Conservation (phyloP, 2,113 vertebrate species). For the Origma solitaria region DNA sequence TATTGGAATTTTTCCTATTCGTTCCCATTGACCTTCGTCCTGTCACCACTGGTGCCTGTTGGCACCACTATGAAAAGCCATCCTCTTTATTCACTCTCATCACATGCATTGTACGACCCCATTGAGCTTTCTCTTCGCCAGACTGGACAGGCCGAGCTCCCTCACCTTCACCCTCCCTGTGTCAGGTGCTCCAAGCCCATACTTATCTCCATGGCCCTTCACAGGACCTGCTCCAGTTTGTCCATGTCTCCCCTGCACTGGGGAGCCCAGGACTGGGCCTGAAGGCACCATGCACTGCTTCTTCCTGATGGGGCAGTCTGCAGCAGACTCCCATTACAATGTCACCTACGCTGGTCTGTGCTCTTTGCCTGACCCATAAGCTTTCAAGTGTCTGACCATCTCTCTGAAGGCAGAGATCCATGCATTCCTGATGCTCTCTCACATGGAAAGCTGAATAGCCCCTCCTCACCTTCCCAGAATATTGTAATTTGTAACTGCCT, state of each 20-base stretch:
- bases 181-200: neutral
- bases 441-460: neutral
- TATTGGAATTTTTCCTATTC: neutral
- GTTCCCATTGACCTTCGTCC: neutral
- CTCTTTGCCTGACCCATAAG: neutral
- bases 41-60: neutral
- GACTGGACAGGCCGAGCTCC: neutral
- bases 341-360: neutral
- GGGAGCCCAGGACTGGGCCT: neutral
- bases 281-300: neutral
- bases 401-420: neutral
- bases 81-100: neutral
- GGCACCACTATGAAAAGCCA: neutral
- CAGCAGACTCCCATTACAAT: neutral
- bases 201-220: neutral
- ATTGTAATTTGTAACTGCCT: neutral
- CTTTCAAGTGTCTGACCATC: neutral
- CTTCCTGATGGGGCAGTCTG: neutral
- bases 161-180: fast-evolving
- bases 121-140: neutral
- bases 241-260: neutral
- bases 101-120: neutral
- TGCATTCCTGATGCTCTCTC: neutral
- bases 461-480: neutral
- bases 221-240: neutral